A percentile compares a stretch with the other conserved stretches of the same genome.
These are phyloP conservation scores for Clivina fossor DNA, from an alignment of 2,888 invertebrate species.

Conservation along the genomic window DNA sequence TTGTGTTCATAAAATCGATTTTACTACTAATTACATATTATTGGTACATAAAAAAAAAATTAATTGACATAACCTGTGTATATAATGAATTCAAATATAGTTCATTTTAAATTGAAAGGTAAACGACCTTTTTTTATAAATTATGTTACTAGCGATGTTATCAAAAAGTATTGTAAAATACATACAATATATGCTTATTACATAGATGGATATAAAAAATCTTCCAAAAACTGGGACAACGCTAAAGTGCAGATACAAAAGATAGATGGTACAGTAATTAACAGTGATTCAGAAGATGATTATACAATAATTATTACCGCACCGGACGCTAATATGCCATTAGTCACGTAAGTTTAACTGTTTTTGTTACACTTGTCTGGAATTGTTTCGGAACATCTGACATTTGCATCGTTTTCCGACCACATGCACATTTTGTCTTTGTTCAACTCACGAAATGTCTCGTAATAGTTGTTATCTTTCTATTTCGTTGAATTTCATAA, in stretches of 20 bases:
- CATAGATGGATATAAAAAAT: constrained; percentile 29
- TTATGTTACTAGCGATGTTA: neutral
- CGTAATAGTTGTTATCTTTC: too few relatives aligned
- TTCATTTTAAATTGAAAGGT: constrained; percentile 20
- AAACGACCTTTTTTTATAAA: neutral
- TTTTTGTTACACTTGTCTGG: neutral
- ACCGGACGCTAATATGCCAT: constrained; percentile 48
- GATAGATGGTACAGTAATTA: constrained; percentile 49
- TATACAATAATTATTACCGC: constrained; percentile 48
- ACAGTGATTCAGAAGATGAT: constrained; percentile 43
- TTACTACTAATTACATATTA: too few relatives aligned
- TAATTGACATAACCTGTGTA: neutral
- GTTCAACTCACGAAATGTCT: neutral
- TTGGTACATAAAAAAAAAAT: neutral
- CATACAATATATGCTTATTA: neutral
- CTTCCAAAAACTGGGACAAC: constrained; percentile 44
- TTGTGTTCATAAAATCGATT: too few relatives aligned
- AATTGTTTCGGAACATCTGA: too few relatives aligned
- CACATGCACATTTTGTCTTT: too few relatives aligned
- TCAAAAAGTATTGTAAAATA: neutral
- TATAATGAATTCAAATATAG: constrained; percentile 16
- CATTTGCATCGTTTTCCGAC: too few relatives aligned
- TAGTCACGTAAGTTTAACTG: constrained; percentile 46
- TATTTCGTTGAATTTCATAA: too few relatives aligned
- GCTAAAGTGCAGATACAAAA: constrained; percentile 48